These are phyloP conservation scores for Pangasius larnaudii DNA, from an alignment of 2,797 vertebrate genomes.

Conservation along the genomic window DNA sequence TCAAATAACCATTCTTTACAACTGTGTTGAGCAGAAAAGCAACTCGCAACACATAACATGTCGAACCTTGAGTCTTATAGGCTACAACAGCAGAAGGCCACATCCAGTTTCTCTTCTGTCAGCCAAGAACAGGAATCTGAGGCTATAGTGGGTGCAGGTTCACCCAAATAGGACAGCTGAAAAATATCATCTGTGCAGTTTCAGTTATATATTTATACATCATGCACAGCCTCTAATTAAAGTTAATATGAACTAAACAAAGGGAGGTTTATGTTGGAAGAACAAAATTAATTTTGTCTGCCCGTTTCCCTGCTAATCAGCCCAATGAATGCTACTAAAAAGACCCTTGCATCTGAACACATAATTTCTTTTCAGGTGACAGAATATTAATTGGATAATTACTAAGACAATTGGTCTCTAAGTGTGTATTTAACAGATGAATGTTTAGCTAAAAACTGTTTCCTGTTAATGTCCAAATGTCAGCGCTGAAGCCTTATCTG, in stretches of 20 bases:
- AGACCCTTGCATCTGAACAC: slow-evolving; percentile 31
- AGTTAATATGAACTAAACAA: neutral
- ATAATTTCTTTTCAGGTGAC: slow-evolving; percentile 53
- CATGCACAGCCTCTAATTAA: neutral
- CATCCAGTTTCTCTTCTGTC: neutral
- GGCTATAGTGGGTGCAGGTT: neutral
- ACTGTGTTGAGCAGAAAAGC: neutral
- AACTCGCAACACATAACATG: neutral
- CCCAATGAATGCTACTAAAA: slow-evolving; percentile 1
- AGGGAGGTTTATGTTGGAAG: neutral
- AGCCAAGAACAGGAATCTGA: neutral
- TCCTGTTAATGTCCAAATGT: slow-evolving; percentile 38
- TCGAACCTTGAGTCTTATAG: neutral
- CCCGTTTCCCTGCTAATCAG: slow-evolving; percentile 24
- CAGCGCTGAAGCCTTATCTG: slow-evolving; percentile 27
- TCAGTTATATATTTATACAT: neutral
- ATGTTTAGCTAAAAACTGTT: slow-evolving; percentile 13
- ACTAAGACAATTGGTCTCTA: slow-evolving; percentile 53
- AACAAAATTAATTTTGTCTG: neutral
- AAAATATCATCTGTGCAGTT: neutral
- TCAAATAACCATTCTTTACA: neutral
- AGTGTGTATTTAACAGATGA: slow-evolving; percentile 61
- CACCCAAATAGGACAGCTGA: neutral
- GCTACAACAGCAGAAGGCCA: neutral
- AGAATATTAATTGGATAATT: slow-evolving; percentile 62